Percentiles rank a stretch among this genome's conserved stretches.
These are phyloP conservation scores for human (Homo sapiens) DNA, from an alignment of 2,113 vertebrate species.

Conservation along the genomic window GRCh38 chr4:65893501-65894000, in stretches of 20 bases:
- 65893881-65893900: conserved; percentile 65
- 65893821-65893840: conserved; percentile 53
- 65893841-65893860: conserved; percentile 46
- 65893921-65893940: conserved; percentile 72
- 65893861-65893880: not conserved
- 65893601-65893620: conserved; percentile 17
- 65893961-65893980: conserved; percentile 67
- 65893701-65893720: conserved; percentile 27
- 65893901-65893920: conserved; percentile 68
- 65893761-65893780: conserved; percentile 31
- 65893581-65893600: conserved; percentile 45
- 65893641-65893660: not conserved
- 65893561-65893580: conserved; percentile 41
- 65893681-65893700: not conserved
- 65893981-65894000: conserved; percentile 44
- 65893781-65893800: conserved; percentile 48
- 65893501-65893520: not conserved
- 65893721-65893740: not conserved
- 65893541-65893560: conserved; percentile 33
- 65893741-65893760: not conserved
- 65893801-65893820: conserved; percentile 64
- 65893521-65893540: conserved; percentile 62
- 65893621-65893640: not conserved
- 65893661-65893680: not conserved
- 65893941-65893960: conserved; percentile 76